Base-by-base conservation (phyloP, 1,140 invertebrate species). In the Drosophila mojavensis region DNA sequence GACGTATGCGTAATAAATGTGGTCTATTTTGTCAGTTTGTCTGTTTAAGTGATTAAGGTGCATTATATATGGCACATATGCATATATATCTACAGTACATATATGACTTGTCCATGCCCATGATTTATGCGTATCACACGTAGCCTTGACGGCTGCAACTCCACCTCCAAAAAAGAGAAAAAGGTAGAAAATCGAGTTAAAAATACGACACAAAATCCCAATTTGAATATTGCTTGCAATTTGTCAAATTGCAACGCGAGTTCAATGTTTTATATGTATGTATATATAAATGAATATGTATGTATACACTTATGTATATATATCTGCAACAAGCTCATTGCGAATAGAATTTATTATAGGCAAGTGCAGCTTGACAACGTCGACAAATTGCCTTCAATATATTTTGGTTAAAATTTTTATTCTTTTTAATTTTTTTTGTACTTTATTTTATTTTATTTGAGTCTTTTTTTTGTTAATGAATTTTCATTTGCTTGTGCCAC, bases 211-310 rank as follows among this genome's bases (percentile, higher is more conserved):
- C 26, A 56, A 55, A 70, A 30, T 15, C 36, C 50, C 74, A 69
- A 85, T 85, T 78, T 78, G 61, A 76, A 79, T 83, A 88, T 83
- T 64, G 60, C 80, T 54, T 58, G 77, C 84, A 78, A 88, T 89
- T 88, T 83, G 84, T 88, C 79, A 83, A 83, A 77, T 66, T 56
- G 75, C 54, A 56, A 15, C 11, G 43, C 58, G 59, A 43, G 47
- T 43, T 61, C 59, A 72, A 51, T 43, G 80, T 70, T 56, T 66
- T 65, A 56, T 63, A 39, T 39, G 6, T 39, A 9, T 17, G 17
- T 3, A 39, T 39, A 13, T 39, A 13, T 39, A 13, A 3, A 10
- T 36, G 2, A 30, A 36, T 36, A 10, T 11, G 2, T 36, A 36
- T 10, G 2, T 36, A 10, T 36, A 7, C 1, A 3, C 2, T 17